Evolutionary conservation across 2,888 invertebrate species (phyloP), one percentile per base, ranked within the genome.

Genomic region (Agonopterix heracliana): DNA sequence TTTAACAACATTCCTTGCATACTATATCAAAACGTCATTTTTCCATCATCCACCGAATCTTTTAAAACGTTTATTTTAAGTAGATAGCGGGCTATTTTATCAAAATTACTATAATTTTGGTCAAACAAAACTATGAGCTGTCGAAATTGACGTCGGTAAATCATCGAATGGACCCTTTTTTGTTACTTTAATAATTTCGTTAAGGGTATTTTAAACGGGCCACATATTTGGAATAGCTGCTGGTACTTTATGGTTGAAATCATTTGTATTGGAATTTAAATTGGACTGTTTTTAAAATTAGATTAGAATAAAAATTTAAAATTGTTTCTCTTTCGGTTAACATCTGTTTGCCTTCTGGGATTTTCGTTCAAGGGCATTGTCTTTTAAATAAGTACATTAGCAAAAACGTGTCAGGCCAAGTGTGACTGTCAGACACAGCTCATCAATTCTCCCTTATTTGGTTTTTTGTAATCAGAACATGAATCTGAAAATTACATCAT

Each of bases 51-150:
- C 57, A 61, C 57, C 52, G 66, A 77, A 79, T 79, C 74, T 68
- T 62, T 64, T 54, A 55, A 68, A 62, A 62, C 80, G 74, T 81
- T 85, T 78, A 76, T 79, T 78, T 74, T 80, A 85, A 85, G 81
- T 81, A 82, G 79, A 86, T 81, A 26, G 26, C 1, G 5, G 79
- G 78, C 67, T 81, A 74, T 85, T 85, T 80, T 78, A 79, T 82
- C 72, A 85, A 86, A 26, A 87, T 88, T 80, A 87, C 87, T 86
- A 85, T 88, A 87, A 88, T 88, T 87, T 81, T 68, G 74, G 76
- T 73, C 76, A 78, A 79, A 83, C 80, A 80, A 81, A 86, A 86
- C 84, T 85, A 84, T 74, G 77, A 80, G 70, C 87, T 86, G 87
- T 88, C 87, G 82, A 71, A 78, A 79, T 71, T 86, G 87, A 86